Evolutionary conservation across 1,140 invertebrate species (phyloP), one percentile per base, ranked within the genome.

Genomic region (Hesperophylax magnus): DNA sequence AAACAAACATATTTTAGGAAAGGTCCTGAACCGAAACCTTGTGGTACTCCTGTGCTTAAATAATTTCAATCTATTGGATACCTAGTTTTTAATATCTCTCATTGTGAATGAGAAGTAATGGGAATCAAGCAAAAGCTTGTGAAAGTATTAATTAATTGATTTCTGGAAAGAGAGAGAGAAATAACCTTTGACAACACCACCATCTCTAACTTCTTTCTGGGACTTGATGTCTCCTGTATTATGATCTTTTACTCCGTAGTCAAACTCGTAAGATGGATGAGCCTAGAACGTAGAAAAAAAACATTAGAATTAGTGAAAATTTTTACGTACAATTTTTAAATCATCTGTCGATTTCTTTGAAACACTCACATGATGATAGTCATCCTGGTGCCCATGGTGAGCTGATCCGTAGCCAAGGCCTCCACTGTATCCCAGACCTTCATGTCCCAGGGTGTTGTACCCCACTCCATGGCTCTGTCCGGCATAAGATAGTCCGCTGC

Each of bases 191-290:
- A 92, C 89, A 18, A 90, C 87, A 80, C 90, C 91, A 17, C 91
- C 91, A 81, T 92, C 90, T 78, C 91, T 86, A 20, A 87, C 86
- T 82, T 92, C 91, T 77, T 91, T 88, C 79, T 92, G 91, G 17
- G 88, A 88, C 82, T 92, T 91, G 14, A 90, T 86, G 80, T 91
- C 90, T 18, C 90, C 90, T 2, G 91, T 92, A 82, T 91, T 89
- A 11, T 88, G 87, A 80, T 91, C 91, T 76, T 91, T 91, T 0
- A 91, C 90, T 56, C 89, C 90, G 77, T 91, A 91, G 78, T 90
- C 88, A 80, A 91, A 91, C 34, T 88, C 86, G 81, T 91, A 91
- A 82, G 88, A 88, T 56, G 90, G 90, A 82, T 91, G 90, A 24
- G 89, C 85, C 88, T 91, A 17, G 27, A n/a, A n/a, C n/a, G n/a